phyloP scores from a whole-genome alignment of 2,888 invertebrate genomes.

The Ariolimax columbianus region DNA sequence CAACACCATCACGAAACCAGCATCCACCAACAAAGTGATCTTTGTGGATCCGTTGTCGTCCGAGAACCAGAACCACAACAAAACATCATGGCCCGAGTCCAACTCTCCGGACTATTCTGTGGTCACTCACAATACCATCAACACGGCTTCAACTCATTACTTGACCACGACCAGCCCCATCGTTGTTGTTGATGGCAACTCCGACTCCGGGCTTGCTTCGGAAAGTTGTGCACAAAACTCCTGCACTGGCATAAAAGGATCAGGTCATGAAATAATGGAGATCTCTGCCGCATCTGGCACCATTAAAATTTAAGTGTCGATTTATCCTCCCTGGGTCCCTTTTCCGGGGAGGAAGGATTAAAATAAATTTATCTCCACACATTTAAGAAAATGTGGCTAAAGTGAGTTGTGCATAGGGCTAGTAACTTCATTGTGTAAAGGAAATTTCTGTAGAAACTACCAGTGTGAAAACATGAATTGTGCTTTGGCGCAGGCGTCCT shows the following conservation, averaged over 20 bases:
- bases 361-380: too few relatives aligned
- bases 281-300: background rate
- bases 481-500: too few relatives aligned
- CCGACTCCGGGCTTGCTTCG: slow-evolving; percentile 65
- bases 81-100: slow-evolving; percentile 14
- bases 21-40: slow-evolving; percentile 35
- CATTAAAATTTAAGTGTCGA: background rate
- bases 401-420: too few relatives aligned
- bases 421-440: too few relatives aligned
- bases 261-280: background rate
- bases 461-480: too few relatives aligned
- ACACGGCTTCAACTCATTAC: slow-evolving; percentile 11
- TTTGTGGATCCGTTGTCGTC: slow-evolving; percentile 20
- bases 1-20: background rate
- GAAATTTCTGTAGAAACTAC: too few relatives aligned
- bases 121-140: background rate
- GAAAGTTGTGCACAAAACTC: slow-evolving; percentile 60
- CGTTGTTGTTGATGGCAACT: slow-evolving; percentile 59
- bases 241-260: slow-evolving; percentile 11
- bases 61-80: slow-evolving; percentile 9
- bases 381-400: too few relatives aligned
- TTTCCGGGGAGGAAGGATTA: too few relatives aligned
- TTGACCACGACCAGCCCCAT: slow-evolving; percentile 55
- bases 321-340: too few relatives aligned
- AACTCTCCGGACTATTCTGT: slow-evolving; percentile 16